Evolutionary conservation across 2,888 invertebrate species (phyloP), one percentile per base, ranked within the genome.

Genomic region (Dasypolia templi): DNA sequence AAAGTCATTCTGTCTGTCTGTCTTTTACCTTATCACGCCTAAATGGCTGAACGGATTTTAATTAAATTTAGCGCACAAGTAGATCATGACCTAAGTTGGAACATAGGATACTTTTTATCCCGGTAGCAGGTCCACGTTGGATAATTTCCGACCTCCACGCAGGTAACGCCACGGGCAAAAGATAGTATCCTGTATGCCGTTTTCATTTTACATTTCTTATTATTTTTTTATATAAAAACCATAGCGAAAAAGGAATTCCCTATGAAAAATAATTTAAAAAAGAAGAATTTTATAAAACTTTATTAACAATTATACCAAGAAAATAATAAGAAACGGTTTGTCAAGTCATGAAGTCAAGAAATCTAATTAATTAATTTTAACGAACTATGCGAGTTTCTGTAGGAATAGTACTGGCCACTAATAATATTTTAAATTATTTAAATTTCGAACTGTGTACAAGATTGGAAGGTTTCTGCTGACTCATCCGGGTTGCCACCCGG

Each of bases 341-440:
- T n/a, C n/a, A 83, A 62, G 32, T 62, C 56, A 62, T 70, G 66
- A 64, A 66, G 61, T 69, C 64, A 62, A 69, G 46, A 63, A 32
- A 63, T 26, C 56, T n/a, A 56, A 69, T 69, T 66, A 49, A 58
- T 64, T 61, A 64, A 61, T 64, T 42, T 35, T 61, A 29, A 58
- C 3, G 22, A 79, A 76, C 32, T 51, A 68, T 68, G 32, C 55
- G 11, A 42, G 46, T 46, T 29, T 69, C 44, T 64, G n/a, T 64
- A 61, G 35, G 49, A 70, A 62, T 55, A 70, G 55, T 42, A 46
- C 39, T 70, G 69, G 75, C 66, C 14, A 64, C 69, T 67, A 22
- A 67, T 62, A 70, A 61, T 69, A 77, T 78, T 86, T 59, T 59
- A 70, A 75, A 87, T 68, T 77, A 86, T 87, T 86, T 77, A 83